Evolutionary conservation across 2,888 invertebrate species (phyloP), one percentile per base, ranked within the genome.

Genomic region (Stenchaetothrips biformis): DNA sequence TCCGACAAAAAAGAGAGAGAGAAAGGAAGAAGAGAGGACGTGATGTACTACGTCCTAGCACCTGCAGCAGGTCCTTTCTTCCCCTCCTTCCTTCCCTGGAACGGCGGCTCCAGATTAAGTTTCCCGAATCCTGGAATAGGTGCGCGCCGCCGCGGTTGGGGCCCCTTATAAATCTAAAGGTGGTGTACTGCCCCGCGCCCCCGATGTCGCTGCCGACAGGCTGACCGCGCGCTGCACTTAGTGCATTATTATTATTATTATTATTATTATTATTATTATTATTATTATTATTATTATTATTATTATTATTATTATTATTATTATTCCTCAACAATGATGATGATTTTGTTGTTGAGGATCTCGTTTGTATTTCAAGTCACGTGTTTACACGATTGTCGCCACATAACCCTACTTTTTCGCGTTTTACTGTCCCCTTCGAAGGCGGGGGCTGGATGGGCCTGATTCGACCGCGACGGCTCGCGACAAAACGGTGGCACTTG

Each of bases 121-220:
- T 74, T 74, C 67, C 25, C 67, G 25, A 25, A 11, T 74, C 67
- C 67, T 74, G 67, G 67, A 74, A 74, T 25, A 11, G 67, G 67
- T 21, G 4, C 53, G 37, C 37, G 4, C 37, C 37, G 37, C 37
- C 37, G 37, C 37, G 37, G 16, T 4, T 13, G 53, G 6, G 53
- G 25, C 67, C 25, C 67, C 11, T n/a, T 74, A 74, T 74, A 74
- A 74, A 74, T 74, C 67, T 21, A 25, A 25, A 8, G 67, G n/a
- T n/a, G 4, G 53, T 53, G 37, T 37, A 37, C 37, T 37, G 37
- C 53, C 53, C 18, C 37, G 37, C 37, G 37, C 37, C 13, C 16
- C 21, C 21, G 67, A 21, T 21, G 21, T 67, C 67, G 18, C n/a
- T 21, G 67, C 67, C 21, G 18, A 21, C 16, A 53, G 11, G 37